These are phyloP conservation scores for Meloidogyne floridensis DNA, from an alignment of 1,140 invertebrate genomes.

Conservation along the genomic window DNA sequence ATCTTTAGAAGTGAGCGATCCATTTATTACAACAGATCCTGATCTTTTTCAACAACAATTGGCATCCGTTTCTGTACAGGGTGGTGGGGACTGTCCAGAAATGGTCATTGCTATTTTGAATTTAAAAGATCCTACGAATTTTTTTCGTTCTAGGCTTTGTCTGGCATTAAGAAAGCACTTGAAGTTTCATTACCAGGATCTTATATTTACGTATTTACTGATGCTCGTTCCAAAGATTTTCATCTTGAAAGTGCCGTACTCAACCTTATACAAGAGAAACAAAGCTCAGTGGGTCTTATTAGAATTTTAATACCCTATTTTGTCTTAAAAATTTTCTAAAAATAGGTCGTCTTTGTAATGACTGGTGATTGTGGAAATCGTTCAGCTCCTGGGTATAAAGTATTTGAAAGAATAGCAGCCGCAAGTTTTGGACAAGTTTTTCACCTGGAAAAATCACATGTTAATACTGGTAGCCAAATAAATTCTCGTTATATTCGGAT, in stretches of 20 bases:
- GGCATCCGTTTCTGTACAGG: conserved; percentile 72
- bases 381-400: conserved; percentile 70
- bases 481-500: no score
- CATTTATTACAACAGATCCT: conserved; percentile 72
- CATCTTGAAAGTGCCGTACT: conserved; percentile 72
- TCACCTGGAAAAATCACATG: conserved; percentile 75
- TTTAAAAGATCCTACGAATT: not conserved
- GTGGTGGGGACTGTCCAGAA: conserved; percentile 78
- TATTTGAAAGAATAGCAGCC: conserved; percentile 75
- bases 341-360: conserved; percentile 77
- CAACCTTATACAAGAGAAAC: conserved; percentile 74
- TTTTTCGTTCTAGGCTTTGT: not conserved
- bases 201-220: conserved; percentile 78
- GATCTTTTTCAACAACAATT: conserved; percentile 71
- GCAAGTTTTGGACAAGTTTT: conserved; percentile 78
- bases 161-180: conserved; percentile 69
- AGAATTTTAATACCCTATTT: not conserved
- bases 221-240: conserved; percentile 75
- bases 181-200: conserved; percentile 73
- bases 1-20: conserved; percentile 72
- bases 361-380: conserved; percentile 76
- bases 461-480: conserved; percentile 75
- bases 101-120: conserved; percentile 68
- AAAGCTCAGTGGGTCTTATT: conserved; percentile 67
- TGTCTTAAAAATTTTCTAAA: conserved; percentile 16